phyloP scores from a whole-genome alignment of 2,888 invertebrate species.

The Drosophila multiciliata region DNA sequence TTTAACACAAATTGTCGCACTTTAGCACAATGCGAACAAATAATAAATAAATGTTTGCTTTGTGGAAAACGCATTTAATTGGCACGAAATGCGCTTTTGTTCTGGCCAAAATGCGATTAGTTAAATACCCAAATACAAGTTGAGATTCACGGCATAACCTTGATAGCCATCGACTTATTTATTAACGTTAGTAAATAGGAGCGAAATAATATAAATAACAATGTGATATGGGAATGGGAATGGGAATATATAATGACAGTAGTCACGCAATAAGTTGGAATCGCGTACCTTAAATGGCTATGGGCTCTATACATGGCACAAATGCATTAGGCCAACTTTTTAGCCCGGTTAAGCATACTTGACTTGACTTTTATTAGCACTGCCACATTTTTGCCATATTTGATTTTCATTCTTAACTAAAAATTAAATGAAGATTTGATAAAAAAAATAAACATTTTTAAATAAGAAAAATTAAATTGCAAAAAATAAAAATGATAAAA shows the following conservation, averaged over 20 bases:
- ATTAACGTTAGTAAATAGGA: slow-evolving; percentile 31
- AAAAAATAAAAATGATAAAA: background rate
- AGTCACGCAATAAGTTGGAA: slow-evolving; percentile 34
- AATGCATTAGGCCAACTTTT: slow-evolving; percentile 42
- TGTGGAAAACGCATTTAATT: slow-evolving; percentile 37
- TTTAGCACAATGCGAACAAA: slow-evolving; percentile 40
- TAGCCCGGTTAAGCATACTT: background rate
- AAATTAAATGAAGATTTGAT: background rate
- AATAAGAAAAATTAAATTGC: background rate
- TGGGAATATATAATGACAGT: slow-evolving; percentile 12
- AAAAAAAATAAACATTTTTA: background rate
- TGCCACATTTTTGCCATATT: background rate
- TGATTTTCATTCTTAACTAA: background rate
- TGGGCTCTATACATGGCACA: slow-evolving; percentile 48
- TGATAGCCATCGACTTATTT: slow-evolving; percentile 17
- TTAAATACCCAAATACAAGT: background rate
- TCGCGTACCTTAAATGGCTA: slow-evolving; percentile 22
- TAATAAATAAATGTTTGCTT: background rate
- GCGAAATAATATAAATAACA: slow-evolving; percentile 18
- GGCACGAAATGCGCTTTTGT: slow-evolving; percentile 46
- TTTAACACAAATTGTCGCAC: slow-evolving; percentile 72
- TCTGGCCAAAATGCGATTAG: slow-evolving; percentile 25
- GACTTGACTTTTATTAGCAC: background rate
- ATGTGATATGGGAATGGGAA: slow-evolving; percentile 21
- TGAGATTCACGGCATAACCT: background rate